Evolutionary conservation across 2,113 vertebrate species (phyloP), one percentile per base, ranked within the genome.

Genomic region (Thinocorus orbignyianus): DNA sequence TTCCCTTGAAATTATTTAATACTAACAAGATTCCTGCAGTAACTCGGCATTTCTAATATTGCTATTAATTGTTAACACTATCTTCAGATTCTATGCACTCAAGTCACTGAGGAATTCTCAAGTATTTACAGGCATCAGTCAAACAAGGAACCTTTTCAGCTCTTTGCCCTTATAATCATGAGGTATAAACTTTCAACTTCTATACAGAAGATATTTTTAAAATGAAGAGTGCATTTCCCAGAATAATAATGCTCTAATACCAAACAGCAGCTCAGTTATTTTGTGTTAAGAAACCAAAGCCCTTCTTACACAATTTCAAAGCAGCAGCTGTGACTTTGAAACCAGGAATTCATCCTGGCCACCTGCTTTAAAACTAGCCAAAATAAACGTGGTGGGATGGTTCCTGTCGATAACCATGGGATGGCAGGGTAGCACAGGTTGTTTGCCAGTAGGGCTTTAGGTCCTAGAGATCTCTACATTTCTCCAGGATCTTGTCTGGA

Each of bases 291-390:
- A 97, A 96, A 97, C 95, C 91, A 95, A 96, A 96, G 95, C 88
- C 92, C 95, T 96, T 96, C 96, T 95, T 97, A 97, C 96, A 97
- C 94, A 79, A 79, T 96, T 95, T 96, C 96, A 97, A 96, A 97
- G 96, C 96, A 91, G 96, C 96, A 95, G 96, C 96, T 96, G 95
- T 77, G 95, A 95, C 96, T 97, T 94, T 96, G 92, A 95, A 96
- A 96, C 61, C 20, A 95, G 73, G 91, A 96, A 96, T 95, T 96
- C 91, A 87, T 74, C 90, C 86, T 96, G 96, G 84, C 92, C 96
- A 96, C 94, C 93, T 97, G 96, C 92, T 97, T 91, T 89, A 93
- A 91, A 94, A 91, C 44, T 18, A 85, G 94, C 95, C 95, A 95
- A 96, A 95, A 94, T 82, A 96, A 97, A 96, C 8, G 15, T 19